phyloP scores from a whole-genome alignment of 2,888 invertebrate genomes.

The Papilio gigon region DNA sequence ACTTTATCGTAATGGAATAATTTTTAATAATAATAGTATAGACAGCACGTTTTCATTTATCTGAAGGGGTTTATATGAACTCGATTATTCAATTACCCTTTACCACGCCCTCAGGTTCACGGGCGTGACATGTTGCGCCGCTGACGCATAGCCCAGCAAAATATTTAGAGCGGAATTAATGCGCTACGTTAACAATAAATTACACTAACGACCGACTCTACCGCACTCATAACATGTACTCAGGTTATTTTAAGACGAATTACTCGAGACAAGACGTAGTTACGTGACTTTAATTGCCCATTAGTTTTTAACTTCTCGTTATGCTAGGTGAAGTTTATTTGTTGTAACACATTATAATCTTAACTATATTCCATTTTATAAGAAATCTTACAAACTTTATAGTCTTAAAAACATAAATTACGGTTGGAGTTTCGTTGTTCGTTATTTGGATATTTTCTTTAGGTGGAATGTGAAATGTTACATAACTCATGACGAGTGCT shows the following conservation, averaged over 20 bases:
- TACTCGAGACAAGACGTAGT: slow-evolving; percentile 16
- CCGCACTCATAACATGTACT: slow-evolving; percentile 11
- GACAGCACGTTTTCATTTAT: not conserved
- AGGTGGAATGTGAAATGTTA: not conserved
- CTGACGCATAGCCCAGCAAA: slow-evolving; percentile 39
- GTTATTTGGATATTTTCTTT: not conserved
- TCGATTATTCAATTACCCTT: slow-evolving; percentile 33
- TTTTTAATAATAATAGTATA: not conserved
- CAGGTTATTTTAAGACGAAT: slow-evolving; percentile 11
- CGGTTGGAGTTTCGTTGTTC: not conserved
- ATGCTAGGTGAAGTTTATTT: not conserved
- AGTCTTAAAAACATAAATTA: not conserved
- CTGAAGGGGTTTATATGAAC: not conserved
- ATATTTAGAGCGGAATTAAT: slow-evolving; percentile 42
- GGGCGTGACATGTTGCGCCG: slow-evolving; percentile 32
- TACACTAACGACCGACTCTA: slow-evolving; percentile 30
- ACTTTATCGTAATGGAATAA: too few species aligned
- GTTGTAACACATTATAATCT: slow-evolving; percentile 12
- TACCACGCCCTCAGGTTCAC: slow-evolving; percentile 37
- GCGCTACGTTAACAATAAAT: slow-evolving; percentile 37
- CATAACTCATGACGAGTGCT: too few species aligned
- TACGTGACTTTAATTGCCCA: slow-evolving; percentile 15
- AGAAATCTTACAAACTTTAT: not conserved
- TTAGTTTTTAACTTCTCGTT: slow-evolving; percentile 13
- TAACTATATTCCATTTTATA: not conserved